These are phyloP conservation scores for Characodon lateralis DNA, from an alignment of 2,797 vertebrate genomes.

Conservation along the genomic window DNA sequence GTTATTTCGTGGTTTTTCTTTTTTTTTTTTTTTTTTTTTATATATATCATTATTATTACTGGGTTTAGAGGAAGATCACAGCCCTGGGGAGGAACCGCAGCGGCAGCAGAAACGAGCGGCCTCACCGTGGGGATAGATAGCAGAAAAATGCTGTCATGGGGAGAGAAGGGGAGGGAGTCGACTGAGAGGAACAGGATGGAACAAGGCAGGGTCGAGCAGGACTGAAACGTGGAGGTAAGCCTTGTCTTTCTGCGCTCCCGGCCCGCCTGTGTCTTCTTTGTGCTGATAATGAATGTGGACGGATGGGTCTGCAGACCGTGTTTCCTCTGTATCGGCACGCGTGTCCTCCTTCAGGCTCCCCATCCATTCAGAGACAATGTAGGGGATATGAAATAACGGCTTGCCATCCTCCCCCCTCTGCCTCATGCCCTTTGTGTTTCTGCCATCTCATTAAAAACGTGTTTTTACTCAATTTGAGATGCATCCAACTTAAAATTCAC, in stretches of 20 bases:
- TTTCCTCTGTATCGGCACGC: conserved; percentile 58
- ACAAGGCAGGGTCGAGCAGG: conserved; percentile 73
- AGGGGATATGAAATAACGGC: conserved; percentile 72
- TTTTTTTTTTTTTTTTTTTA: conserved; percentile 51
- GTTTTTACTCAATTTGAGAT: conserved; percentile 20
- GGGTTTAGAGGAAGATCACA: conserved; percentile 60
- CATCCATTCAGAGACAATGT: conserved; percentile 58
- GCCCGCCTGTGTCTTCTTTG: conserved; percentile 34
- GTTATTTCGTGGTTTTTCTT: conserved; percentile 7
- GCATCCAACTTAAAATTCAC: conserved; percentile 22
- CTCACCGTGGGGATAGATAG: conserved; percentile 73
- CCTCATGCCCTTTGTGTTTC: conserved; percentile 44
- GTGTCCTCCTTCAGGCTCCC: conserved; percentile 36
- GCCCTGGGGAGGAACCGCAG: conserved; percentile 62
- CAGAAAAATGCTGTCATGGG: conserved; percentile 81
- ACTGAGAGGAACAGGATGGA: conserved; percentile 78
- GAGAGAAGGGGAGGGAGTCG: conserved; percentile 75
- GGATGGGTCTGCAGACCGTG: conserved; percentile 39
- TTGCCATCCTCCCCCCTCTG: conserved; percentile 22
- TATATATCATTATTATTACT: no score
- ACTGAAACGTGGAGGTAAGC: conserved; percentile 82
- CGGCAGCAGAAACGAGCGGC: conserved; percentile 57
- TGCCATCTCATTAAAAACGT: conserved; percentile 39
- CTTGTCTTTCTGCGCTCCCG: conserved; percentile 51
- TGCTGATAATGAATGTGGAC: conserved; percentile 55